Percentiles rank a stretch among this genome's conserved stretches.
phyloP scores from a whole-genome alignment of 2,113 vertebrate genomes.

The Catharus bicknelli region DNA sequence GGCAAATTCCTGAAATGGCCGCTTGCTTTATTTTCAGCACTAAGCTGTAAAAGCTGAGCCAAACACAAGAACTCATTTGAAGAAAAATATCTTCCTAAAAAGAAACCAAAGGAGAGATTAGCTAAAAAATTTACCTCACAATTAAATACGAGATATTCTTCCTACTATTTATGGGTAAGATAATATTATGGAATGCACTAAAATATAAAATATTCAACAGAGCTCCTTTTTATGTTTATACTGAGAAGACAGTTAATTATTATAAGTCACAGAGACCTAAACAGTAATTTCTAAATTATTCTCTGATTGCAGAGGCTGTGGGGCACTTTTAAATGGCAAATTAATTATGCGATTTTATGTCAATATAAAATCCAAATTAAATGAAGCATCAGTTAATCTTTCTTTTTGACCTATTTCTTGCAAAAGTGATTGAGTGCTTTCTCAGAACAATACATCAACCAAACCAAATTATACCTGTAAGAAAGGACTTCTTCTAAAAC shows the following conservation, averaged over 20 bases:
- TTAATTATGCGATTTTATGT: constrained; percentile 37
- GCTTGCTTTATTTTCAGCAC: background rate
- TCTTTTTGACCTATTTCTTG: background rate
- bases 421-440: background rate
- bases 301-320: background rate
- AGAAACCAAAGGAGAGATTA: background rate
- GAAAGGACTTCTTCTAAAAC: background rate
- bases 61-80: background rate
- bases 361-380: constrained; percentile 32
- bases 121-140: background rate
- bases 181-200: background rate
- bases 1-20: background rate
- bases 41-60: background rate
- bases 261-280: background rate
- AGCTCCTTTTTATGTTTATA: background rate
- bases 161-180: background rate
- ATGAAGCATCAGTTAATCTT: background rate
- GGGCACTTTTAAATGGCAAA: constrained; percentile 10
- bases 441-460: background rate
- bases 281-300: background rate
- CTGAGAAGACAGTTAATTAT: background rate
- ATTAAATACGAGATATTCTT: background rate
- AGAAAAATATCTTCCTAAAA: background rate
- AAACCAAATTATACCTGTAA: background rate
- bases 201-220: background rate